phyloP scores from a whole-genome alignment of 2,888 invertebrate species.

The Cosmorhoe ocellata region DNA sequence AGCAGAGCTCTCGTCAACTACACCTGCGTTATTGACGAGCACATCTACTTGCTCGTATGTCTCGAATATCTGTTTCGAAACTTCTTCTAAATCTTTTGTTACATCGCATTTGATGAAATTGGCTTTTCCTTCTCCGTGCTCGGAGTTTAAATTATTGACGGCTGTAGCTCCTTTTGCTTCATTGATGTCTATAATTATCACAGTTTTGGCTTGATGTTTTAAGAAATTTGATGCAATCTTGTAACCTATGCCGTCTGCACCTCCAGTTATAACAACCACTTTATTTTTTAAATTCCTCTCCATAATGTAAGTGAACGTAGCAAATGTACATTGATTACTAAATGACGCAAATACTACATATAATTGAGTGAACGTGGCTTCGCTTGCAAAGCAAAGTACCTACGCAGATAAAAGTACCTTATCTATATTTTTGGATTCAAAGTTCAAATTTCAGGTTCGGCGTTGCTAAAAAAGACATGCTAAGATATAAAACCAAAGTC shows the following conservation, averaged over 20 bases:
- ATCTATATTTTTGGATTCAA: too few species aligned
- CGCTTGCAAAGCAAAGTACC: too few species aligned
- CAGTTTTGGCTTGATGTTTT: slow-evolving; percentile 48
- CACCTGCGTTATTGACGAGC: slow-evolving; percentile 63
- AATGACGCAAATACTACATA: neutral
- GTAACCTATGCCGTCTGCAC: slow-evolving; percentile 71
- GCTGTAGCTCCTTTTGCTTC: slow-evolving; percentile 17
- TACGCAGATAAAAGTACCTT: too few species aligned
- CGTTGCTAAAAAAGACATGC: too few species aligned
- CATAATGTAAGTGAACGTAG: slow-evolving; percentile 10
- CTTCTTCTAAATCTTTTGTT: slow-evolving; percentile 61
- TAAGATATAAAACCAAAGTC: too few species aligned
- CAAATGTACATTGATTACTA: neutral
- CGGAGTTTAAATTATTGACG: slow-evolving; percentile 38
- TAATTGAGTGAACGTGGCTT: neutral
- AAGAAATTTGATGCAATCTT: slow-evolving; percentile 63
- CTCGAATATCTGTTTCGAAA: slow-evolving; percentile 46
- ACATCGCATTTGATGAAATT: slow-evolving; percentile 73
- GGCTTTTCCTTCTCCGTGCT: slow-evolving; percentile 62
- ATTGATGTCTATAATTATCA: slow-evolving; percentile 44
- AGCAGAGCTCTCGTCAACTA: slow-evolving; percentile 37
- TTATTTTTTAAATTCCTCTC: slow-evolving; percentile 29
- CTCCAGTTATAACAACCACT: slow-evolving; percentile 63
- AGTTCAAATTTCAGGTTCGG: too few species aligned
- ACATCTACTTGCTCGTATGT: slow-evolving; percentile 55